Base-by-base conservation (phyloP, 2,888 invertebrate species). In the Lasioglossum pauxillum region DNA sequence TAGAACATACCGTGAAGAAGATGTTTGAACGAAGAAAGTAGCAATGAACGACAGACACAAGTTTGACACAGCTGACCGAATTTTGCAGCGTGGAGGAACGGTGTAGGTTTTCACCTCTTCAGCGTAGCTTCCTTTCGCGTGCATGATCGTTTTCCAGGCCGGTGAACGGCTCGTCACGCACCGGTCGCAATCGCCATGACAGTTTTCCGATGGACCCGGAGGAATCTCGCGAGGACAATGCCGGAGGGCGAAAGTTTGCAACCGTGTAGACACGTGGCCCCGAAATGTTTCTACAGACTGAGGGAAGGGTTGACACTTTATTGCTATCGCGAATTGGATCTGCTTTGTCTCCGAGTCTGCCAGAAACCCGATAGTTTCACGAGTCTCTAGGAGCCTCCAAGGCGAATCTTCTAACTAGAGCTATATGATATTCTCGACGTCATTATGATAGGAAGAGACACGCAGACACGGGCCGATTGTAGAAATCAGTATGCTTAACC, bases 261-360 rank as follows among this genome's bases (percentile, higher is more conserved):
- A 53, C 78, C 82, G 31, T 49, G 77, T 75, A 82, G 83, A 85
- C 87, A 82, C 84, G 78, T 77, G 84, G 57, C 81, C 75, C 76
- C 86, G 83, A 81, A 87, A 87, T 83, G 88, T 86, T 88, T 83
- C 86, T 80, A 78, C 78, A 83, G 57, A 80, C 75, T 88, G 79
- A 75, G 84, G 88, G 87, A 82, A 83, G 77, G 84, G 86, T 89
- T 90, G 89, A 88, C 90, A 89, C 91, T 91, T 90, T 91, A 91
- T 91, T 92, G 90, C 91, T 87, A 89, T 88, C 90, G 85, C 82
- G 87, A 89, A 91, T 91, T 83, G 90, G 89, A 90, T 90, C 90
- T 83, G 78, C 57, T 67, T 44, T 76, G 75, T 84, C 60, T 38
- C 60, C 77, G 57, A 71, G 83, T 74, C 79, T 60, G 57, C 72